Base-by-base conservation (phyloP, 2,888 invertebrate genomes). In the Chrysina gloriosa region DNA sequence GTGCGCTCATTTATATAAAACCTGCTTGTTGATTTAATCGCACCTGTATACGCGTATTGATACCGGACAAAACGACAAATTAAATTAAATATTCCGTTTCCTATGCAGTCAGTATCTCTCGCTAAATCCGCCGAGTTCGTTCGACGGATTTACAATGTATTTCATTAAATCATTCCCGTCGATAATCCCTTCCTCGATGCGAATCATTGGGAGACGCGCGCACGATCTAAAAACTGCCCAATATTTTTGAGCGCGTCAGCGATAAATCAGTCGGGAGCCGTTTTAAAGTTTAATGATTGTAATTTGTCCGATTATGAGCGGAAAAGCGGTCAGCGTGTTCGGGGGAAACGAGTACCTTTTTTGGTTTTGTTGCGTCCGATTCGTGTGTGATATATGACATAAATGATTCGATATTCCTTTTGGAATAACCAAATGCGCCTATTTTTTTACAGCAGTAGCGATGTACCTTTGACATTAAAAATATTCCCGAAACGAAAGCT, bases 271-370 rank as follows among this genome's bases (percentile, higher is more conserved):
- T 14, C 47, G 16, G 21, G 27, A 54, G n/a, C 63, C 45, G 45
- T 67, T 63, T 67, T 36, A 67, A 67, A 63, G 63, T 63, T 67
- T 63, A 63, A 63, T 63, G 63, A 54, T 50, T 67, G 67, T 67
- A 67, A 63, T 67, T 67, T 63, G 67, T 67, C 63, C 63, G 45
- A 67, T 67, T 63, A 67, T 67, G 67, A 63, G 67, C 21, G 23
- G 63, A 25, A 36, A 34, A 52, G 7, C 11, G 4, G 34, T 7
- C 4, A 11, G 27, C n/a, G 11, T 11, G 25, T 23, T 29, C 45
- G 23, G 34, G 16, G 47, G 50, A 50, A 11, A 48, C 23, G 4
- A 3, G 56, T 1, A 56, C 39, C 16, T 6, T 36, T 36, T 56
- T 56, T 56, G 56, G 39, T 56, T 19, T 56, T 56, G 56, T 56